These are phyloP conservation scores for Uria aalge DNA, from an alignment of 2,113 vertebrate genomes.

Conservation along the genomic window DNA sequence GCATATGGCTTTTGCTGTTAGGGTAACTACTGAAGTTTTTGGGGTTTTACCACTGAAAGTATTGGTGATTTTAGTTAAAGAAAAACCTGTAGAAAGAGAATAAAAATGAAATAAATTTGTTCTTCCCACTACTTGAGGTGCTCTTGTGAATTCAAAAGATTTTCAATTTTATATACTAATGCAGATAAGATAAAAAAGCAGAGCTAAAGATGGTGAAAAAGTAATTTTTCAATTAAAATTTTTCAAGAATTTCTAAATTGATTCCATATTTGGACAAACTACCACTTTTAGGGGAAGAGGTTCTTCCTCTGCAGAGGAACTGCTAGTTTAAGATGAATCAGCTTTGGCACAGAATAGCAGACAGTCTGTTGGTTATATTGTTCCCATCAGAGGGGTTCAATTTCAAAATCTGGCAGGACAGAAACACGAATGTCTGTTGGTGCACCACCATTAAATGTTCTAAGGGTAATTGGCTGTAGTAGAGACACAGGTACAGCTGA, in stretches of 20 bases:
- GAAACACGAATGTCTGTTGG: neutral
- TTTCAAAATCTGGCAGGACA: neutral
- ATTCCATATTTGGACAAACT: neutral
- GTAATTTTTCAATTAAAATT: neutral
- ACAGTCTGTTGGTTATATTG: neutral
- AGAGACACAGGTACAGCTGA: neutral
- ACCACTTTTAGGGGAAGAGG: neutral
- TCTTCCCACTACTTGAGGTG: neutral
- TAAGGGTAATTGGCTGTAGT: neutral
- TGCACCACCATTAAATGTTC: neutral
- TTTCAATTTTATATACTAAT: neutral
- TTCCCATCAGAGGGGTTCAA: neutral
- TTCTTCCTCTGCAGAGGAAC: neutral
- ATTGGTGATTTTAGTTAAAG: neutral
- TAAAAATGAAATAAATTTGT: neutral
- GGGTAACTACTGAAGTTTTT: neutral
- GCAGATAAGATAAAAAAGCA: neutral
- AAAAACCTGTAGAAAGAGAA: neutral
- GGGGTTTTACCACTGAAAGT: neutral
- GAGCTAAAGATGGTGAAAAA: neutral
- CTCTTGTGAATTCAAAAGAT: neutral
- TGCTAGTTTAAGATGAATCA: neutral
- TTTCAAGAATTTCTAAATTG: neutral
- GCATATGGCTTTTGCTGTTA: neutral
- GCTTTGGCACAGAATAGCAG: neutral